Percentiles rank a stretch among this genome's conserved stretches.
phyloP scores from a whole-genome alignment of 2,797 vertebrate genomes.

The Silurus aristotelis region DNA sequence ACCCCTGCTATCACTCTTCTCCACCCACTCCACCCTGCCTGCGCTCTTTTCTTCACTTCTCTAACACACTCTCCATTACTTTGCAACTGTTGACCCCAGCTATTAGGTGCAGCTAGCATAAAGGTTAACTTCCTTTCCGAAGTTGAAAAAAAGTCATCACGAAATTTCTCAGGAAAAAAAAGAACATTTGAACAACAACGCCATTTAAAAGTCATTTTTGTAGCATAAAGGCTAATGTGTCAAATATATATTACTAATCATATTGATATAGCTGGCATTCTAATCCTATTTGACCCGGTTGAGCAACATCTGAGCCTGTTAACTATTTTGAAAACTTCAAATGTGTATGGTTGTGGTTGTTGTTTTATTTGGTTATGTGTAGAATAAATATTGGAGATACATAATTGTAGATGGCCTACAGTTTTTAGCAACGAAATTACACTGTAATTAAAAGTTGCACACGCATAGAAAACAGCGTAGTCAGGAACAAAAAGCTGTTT shows the following conservation, averaged over 20 bases:
- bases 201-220: no score
- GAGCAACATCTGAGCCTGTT: not conserved
- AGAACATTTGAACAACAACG: no score
- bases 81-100: no score
- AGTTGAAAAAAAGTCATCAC: no score
- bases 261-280: not conserved
- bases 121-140: no score
- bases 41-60: no score
- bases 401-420: not conserved
- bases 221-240: not conserved
- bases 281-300: not conserved
- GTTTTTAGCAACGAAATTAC: not conserved
- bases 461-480: not conserved
- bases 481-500: not conserved
- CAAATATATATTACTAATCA: not conserved
- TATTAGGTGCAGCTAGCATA: no score
- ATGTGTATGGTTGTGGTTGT: not conserved
- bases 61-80: no score
- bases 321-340: not conserved
- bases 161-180: no score
- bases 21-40: no score
- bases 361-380: not conserved
- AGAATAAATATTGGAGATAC: not conserved
- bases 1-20: no score
- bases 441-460: not conserved